phyloP scores from a whole-genome alignment of 1,140 invertebrate genomes.

The Cydia amplana region DNA sequence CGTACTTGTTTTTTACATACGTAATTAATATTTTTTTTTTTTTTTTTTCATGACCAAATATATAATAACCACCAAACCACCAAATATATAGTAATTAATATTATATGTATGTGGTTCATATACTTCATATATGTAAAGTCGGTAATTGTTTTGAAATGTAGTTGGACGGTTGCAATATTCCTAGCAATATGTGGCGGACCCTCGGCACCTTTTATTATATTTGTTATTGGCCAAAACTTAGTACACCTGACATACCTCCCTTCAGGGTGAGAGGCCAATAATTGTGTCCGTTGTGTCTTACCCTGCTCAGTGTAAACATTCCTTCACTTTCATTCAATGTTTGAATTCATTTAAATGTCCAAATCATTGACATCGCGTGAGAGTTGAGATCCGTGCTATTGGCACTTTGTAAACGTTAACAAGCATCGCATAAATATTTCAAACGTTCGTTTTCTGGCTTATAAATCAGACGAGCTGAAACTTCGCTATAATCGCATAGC shows the following conservation, averaged over 20 bases:
- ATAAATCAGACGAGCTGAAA: conserved; percentile 7
- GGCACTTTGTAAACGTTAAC: not conserved
- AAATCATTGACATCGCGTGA: not conserved
- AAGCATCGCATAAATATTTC: conserved; percentile 2
- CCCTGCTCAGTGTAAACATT: not conserved
- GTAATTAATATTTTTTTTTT: not conserved
- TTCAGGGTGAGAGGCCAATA: no score
- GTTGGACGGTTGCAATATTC: not conserved
- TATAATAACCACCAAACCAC: no score
- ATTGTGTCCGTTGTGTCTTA: no score
- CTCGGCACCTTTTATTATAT: not conserved
- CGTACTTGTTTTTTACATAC: conserved; percentile 27
- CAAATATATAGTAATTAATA: no score
- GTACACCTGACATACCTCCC: no score
- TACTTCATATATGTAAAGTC: conserved; percentile 7
- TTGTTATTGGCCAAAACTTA: no score
- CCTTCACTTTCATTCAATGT: not conserved
- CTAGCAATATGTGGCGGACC: not conserved
- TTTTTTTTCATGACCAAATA: no score
- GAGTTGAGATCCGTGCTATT: not conserved
- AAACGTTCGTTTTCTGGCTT: conserved; percentile 2
- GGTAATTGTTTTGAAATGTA: not conserved
- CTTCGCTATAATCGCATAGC: not conserved
- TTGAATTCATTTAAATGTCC: not conserved
- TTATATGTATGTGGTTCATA: conserved; percentile 4